Evolutionary conservation across 2,888 invertebrate genomes (phyloP), one percentile per base, ranked within the genome.

Genomic region (Morpho helenor): DNA sequence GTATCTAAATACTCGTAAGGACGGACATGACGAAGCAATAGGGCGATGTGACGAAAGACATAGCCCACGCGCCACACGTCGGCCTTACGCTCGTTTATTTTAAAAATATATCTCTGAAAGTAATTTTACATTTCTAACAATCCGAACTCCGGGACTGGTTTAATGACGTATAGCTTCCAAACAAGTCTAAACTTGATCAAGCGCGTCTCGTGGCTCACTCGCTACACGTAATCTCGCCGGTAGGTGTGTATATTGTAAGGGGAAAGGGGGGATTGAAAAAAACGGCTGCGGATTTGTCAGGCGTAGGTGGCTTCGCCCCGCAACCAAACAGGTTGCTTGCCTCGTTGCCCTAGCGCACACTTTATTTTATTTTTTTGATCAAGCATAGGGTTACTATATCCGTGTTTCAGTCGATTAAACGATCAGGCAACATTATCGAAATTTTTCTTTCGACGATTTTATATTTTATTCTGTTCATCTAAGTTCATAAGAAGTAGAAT

Each of bases 231-330:
- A 66, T 61, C 65, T 64, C 62, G 61, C 67, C 56, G 59, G 63
- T 59, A 59, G 57, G 59, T 59, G 62, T 65, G 58, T 66, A 64
- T 56, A 66, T 63, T 63, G 61, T 66, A 62, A 57, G 60, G 60
- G 63, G 62, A 60, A 60, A 47, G 57, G 61, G 59, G 65, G 68
- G 69, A 66, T 70, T 71, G 72, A 70, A 74, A 73, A 73, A 73
- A 73, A 79, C 78, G 76, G 76, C 78, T 82, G 85, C 82, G 81
- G 89, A 84, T 88, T 89, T 88, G 87, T 84, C 77, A 80, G 81
- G 80, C 84, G 88, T 86, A 76, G 87, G 87, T 82, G 84, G 75
- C 73, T 68, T 74, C 78, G 78, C 74, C 74, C 74, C 77, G 76
- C 80, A 68, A 72, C 80, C 79, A 85, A 90, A 90, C 89, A 85